Evolutionary conservation across 1,140 invertebrate species (phyloP), one percentile per base, ranked within the genome.

Genomic region (Platorchestia sp.): DNA sequence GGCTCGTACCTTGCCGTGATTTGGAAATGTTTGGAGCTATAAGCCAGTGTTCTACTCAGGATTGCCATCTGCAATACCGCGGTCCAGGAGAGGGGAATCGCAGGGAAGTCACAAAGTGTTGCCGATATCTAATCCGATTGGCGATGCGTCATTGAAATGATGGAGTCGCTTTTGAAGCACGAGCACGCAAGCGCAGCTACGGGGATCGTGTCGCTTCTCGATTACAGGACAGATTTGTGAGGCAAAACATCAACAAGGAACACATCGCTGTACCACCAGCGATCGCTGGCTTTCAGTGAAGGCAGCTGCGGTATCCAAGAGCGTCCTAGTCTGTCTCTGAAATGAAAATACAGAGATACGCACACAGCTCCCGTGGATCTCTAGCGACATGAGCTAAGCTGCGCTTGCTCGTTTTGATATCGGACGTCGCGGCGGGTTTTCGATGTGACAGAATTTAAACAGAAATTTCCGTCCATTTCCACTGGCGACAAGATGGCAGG

Each of bases 11-110:
- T 43, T 44, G 87, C 41, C 5, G 36, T 41, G 87, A 89, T 89
- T 89, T 41, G 87, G 87, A 89, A 89, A 47, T 93, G 91, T 93
- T 93, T 93, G 45, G 91, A n/a, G 91, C 91, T 45, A 75, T 75
- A 45, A 93, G 91, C 91, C 91, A 45, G 45, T 45, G 91, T 93
- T 93, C 91, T 93, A 93, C 45, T 93, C 45, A 44, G 45, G 44
- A 93, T 93, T 93, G 91, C 91, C 41, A 42, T 89, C 87, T 93
- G 91, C 91, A 93, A 93, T 93, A 89, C 91, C 91, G 7, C 59
- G 22, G 43, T n/a, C 43, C 91, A 93, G 91, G 45, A 44, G 91
- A 45, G 91, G 44, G 91, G 91, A 93, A 93, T 40, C 43, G 45
- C 45, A 44, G 36, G 43, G 91, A 45, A 93, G 91, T 93, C 45